Evolutionary conservation across 2,113 vertebrate genomes (phyloP).

Genomic region (Tenebrosternarchus preto): DNA sequence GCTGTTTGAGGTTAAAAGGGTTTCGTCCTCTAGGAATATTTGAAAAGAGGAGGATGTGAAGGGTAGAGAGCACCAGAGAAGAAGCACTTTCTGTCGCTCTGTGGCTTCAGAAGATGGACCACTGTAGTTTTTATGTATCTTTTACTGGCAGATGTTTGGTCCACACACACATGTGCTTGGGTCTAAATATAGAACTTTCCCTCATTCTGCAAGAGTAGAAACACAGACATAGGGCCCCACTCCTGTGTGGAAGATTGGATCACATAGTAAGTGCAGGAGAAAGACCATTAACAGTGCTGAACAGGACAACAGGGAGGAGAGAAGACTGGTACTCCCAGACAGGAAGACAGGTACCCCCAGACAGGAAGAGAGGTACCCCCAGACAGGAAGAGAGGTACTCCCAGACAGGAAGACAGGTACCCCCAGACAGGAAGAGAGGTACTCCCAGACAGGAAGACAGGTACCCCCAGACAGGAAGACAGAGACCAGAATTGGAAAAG

Average conservation of each 20-base stretch:
- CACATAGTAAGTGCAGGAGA: not conserved
- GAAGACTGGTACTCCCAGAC: not conserved
- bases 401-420: too few species aligned
- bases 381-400: too few species aligned
- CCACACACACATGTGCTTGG: not conserved
- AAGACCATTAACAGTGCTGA: too few species aligned
- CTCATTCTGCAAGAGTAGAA: not conserved
- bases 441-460: not conserved
- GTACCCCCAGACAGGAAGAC: not conserved
- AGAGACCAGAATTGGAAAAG: not conserved
- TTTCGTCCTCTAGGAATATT: not conserved
- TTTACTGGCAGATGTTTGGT: not conserved
- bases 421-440: too few species aligned
- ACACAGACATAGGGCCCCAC: too few species aligned
- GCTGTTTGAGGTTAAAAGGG: constrained; percentile 9
- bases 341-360: too few species aligned
- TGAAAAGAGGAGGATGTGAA: not conserved
- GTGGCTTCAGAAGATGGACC: not conserved
- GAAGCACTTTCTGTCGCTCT: constrained; percentile 3
- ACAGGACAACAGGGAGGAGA: not conserved
- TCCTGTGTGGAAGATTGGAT: not conserved
- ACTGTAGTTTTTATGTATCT: not conserved
- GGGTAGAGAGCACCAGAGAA: not conserved
- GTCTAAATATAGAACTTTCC: not conserved
- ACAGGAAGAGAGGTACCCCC: too few species aligned